phyloP scores from a whole-genome alignment of 2,888 invertebrate species.

The Nebria salina region DNA sequence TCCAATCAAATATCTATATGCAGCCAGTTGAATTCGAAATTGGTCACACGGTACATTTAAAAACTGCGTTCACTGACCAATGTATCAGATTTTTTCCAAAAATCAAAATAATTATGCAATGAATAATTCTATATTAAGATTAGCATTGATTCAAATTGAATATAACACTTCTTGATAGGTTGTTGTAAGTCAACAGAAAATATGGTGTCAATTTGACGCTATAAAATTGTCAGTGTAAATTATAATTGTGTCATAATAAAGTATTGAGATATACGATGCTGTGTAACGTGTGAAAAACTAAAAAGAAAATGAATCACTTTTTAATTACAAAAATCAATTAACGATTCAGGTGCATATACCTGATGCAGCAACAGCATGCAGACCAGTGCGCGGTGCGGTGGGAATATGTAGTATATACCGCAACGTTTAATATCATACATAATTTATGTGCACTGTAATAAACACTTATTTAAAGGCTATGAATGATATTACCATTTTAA shows the following conservation, averaged over 20 bases:
- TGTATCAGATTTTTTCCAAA: neutral
- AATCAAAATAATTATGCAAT: neutral
- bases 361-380: slow-evolving; percentile 14
- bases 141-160: neutral
- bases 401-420: neutral
- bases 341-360: slow-evolving; percentile 26
- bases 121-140: neutral
- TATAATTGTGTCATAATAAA: slow-evolving; percentile 21
- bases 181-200: neutral
- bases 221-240: slow-evolving; percentile 5
- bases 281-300: slow-evolving; percentile 36
- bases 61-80: no score
- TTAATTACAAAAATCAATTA: slow-evolving; percentile 46
- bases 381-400: neutral
- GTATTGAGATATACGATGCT: slow-evolving; percentile 31
- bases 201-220: slow-evolving; percentile 10
- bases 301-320: slow-evolving; percentile 44
- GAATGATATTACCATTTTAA: slow-evolving; percentile 44
- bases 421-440: slow-evolving; percentile 41
- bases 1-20: neutral
- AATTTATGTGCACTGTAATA: slow-evolving; percentile 40
- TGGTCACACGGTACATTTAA: neutral
- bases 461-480: slow-evolving; percentile 45
- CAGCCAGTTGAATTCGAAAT: neutral
- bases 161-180: neutral